These are phyloP conservation scores for Drosophila tanythrix DNA, from an alignment of 2,888 invertebrate species.

Conservation along the genomic window DNA sequence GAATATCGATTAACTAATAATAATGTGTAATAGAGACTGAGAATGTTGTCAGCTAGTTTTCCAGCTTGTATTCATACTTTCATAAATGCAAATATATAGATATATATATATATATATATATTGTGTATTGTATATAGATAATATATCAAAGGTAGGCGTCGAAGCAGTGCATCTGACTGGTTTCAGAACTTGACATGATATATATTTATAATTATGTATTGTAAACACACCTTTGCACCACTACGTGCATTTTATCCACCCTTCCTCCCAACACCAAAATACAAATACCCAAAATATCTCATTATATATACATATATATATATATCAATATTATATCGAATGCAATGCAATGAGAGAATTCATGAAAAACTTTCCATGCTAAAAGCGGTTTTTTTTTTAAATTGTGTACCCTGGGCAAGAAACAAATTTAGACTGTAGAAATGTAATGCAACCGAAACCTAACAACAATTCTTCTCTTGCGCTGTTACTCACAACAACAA, in stretches of 20 bases:
- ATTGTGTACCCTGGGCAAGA: constrained; percentile 40
- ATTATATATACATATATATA: constrained; percentile 36
- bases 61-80: constrained; percentile 36
- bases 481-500: constrained; percentile 69
- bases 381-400: constrained; percentile 27
- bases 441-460: constrained; percentile 53
- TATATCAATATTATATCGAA: constrained; percentile 35
- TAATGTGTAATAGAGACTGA: neutral
- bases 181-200: constrained; percentile 46
- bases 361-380: constrained; percentile 77
- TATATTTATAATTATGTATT: constrained; percentile 37
- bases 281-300: constrained; percentile 21
- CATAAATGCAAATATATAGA: constrained; percentile 3
- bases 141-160: constrained; percentile 16
- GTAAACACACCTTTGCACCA: constrained; percentile 48
- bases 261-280: constrained; percentile 14
- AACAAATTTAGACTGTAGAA: constrained; percentile 51
- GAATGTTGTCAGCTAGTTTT: constrained; percentile 10
- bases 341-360: constrained; percentile 63
- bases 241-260: constrained; percentile 44
- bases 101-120: constrained; percentile 1
- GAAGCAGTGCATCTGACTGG: constrained; percentile 39
- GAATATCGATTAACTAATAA: constrained; percentile 4
- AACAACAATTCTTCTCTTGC: constrained; percentile 79
- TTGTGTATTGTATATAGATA: constrained; percentile 43